A percentile compares a stretch with the other conserved stretches of the same genome.
Conservation (phyloP, 2,113 vertebrate genomes). For the Rousettus leschenaultii region DNA sequence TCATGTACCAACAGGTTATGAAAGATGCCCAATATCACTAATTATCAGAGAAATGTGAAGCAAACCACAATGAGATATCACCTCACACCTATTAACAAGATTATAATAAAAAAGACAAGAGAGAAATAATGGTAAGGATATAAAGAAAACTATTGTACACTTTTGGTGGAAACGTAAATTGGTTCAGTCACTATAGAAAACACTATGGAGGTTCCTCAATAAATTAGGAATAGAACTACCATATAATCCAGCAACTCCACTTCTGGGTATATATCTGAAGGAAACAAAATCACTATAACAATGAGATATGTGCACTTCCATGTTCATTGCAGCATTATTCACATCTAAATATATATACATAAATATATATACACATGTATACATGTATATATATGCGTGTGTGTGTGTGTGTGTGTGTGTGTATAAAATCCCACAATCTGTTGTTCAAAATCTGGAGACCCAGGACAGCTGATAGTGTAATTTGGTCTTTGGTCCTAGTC, state of each 20-base stretch:
- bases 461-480: no score
- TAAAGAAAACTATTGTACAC: neutral
- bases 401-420: no score
- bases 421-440: neutral
- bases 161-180: neutral
- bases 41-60: neutral
- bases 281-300: neutral
- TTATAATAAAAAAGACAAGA: neutral
- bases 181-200: no score
- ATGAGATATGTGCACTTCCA: neutral
- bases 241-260: neutral
- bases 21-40: neutral
- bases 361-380: no score
- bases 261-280: neutral
- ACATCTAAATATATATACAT: no score
- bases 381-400: neutral
- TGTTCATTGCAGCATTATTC: neutral
- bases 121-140: neutral
- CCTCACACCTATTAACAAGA: neutral
- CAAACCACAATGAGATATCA: neutral
- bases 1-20: neutral
- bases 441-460: no score
- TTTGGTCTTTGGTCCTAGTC: no score
- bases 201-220: no score
- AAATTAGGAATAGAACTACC: no score